Percentiles rank a stretch among this genome's conserved stretches.
These are phyloP conservation scores for Alectoris magna DNA, from an alignment of 2,797 vertebrate genomes.

Conservation along the genomic window DNA sequence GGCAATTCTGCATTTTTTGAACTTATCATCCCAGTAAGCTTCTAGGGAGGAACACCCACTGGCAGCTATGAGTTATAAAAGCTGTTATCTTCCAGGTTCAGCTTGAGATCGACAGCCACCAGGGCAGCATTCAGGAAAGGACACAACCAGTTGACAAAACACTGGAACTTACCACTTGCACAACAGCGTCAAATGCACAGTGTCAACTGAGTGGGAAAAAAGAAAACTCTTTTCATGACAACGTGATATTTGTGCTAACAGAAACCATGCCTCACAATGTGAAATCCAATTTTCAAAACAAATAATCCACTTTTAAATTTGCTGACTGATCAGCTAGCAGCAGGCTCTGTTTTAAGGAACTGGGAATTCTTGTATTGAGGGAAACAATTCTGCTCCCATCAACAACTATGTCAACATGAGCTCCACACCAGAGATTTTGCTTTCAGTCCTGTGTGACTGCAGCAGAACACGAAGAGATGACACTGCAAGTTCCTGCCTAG, in stretches of 20 bases:
- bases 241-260: background rate
- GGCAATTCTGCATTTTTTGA: background rate
- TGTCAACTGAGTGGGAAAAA: constrained; percentile 23
- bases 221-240: constrained; percentile 10
- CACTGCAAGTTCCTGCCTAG: background rate
- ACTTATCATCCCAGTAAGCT: background rate
- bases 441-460: background rate
- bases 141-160: constrained; percentile 41
- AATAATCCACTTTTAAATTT: background rate
- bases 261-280: background rate
- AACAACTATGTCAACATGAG: background rate
- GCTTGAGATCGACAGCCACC: background rate
- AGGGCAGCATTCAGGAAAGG: background rate
- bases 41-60: background rate
- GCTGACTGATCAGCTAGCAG: background rate
- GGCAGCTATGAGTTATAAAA: background rate
- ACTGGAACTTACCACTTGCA: background rate
- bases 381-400: background rate
- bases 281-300: constrained; percentile 24
- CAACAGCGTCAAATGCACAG: background rate
- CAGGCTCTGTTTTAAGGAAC: background rate
- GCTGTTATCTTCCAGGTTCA: background rate
- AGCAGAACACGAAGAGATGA: background rate
- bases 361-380: background rate
- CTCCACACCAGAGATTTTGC: background rate